phyloP scores from a whole-genome alignment of 2,888 invertebrate species.

The Bugula neritina region DNA sequence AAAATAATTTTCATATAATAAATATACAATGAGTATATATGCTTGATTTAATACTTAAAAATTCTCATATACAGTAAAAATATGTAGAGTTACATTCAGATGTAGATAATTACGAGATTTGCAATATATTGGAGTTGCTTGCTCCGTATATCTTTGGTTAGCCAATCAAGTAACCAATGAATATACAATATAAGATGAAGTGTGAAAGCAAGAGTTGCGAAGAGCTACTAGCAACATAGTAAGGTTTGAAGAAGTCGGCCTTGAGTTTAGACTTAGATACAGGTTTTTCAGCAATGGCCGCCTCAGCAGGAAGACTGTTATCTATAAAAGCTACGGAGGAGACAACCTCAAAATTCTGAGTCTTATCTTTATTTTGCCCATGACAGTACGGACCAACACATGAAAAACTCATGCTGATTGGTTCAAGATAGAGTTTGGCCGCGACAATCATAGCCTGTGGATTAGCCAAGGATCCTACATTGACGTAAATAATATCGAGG shows the following conservation, averaged over 20 bases:
- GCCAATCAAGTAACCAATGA: too few species aligned
- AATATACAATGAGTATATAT: too few species aligned
- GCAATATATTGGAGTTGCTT: too few species aligned
- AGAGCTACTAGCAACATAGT: neutral
- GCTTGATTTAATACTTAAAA: too few species aligned
- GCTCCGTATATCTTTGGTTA: too few species aligned
- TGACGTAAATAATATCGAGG: constrained; percentile 55
- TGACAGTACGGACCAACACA: constrained; percentile 45
- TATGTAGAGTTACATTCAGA: too few species aligned
- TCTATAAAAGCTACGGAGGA: constrained; percentile 57
- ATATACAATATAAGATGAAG: too few species aligned
- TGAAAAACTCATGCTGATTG: constrained; percentile 34
- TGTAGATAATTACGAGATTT: too few species aligned
- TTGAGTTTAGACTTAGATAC: constrained; percentile 65
- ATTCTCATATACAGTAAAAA: too few species aligned
- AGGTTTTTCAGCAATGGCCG: constrained; percentile 61
- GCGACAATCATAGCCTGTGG: constrained; percentile 57
- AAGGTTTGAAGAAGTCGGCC: constrained; percentile 69
- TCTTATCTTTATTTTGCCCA: constrained; percentile 32
- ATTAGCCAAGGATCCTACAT: constrained; percentile 54
- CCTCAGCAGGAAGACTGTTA: constrained; percentile 55
- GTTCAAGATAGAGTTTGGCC: constrained; percentile 32
- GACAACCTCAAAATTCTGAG: constrained; percentile 46
- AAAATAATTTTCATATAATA: too few species aligned
- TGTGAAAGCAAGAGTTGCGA: too few species aligned